Conservation (phyloP, 2,888 invertebrate genomes). For the Carabus problematicus region DNA sequence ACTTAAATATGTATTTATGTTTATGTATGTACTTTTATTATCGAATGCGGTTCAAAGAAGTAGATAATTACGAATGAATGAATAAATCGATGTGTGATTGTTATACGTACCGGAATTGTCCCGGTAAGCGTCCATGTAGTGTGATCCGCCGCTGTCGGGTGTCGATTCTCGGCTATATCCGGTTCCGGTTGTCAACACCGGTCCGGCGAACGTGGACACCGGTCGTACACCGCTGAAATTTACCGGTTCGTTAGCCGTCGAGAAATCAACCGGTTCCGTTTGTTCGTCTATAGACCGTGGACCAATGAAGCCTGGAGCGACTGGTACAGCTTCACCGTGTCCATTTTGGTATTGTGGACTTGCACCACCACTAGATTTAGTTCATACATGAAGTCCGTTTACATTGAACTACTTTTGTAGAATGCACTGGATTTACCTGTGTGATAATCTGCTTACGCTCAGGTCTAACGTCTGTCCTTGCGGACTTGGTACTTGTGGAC, state of each 20-base stretch:
- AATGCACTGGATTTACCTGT: slow-evolving; percentile 68
- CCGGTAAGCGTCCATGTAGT: slow-evolving; percentile 87
- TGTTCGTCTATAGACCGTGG: slow-evolving; percentile 68
- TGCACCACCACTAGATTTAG: slow-evolving; percentile 59
- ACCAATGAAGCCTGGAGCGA: slow-evolving; percentile 63
- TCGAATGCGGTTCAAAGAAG: no score
- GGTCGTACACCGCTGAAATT: slow-evolving; percentile 69
- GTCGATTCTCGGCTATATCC: slow-evolving; percentile 86
- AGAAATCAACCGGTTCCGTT: slow-evolving; percentile 76
- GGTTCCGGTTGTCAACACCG: slow-evolving; percentile 66
- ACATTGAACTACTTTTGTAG: background rate
- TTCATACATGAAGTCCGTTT: slow-evolving; percentile 4
- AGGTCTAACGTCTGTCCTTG: slow-evolving; percentile 90
- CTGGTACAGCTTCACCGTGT: slow-evolving; percentile 62
- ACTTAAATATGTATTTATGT: background rate
- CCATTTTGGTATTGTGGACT: slow-evolving; percentile 67
- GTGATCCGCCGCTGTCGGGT: slow-evolving; percentile 87
- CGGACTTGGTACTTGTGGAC: slow-evolving; percentile 90
- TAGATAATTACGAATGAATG: no score
- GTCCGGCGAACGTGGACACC: slow-evolving; percentile 57
- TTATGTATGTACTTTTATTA: background rate
- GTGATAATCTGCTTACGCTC: slow-evolving; percentile 85
- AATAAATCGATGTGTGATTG: background rate
- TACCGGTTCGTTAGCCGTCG: slow-evolving; percentile 69
- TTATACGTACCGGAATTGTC: slow-evolving; percentile 78